Conservation (phyloP, 2,113 vertebrate species). For the Drymodes brunneopygia region DNA sequence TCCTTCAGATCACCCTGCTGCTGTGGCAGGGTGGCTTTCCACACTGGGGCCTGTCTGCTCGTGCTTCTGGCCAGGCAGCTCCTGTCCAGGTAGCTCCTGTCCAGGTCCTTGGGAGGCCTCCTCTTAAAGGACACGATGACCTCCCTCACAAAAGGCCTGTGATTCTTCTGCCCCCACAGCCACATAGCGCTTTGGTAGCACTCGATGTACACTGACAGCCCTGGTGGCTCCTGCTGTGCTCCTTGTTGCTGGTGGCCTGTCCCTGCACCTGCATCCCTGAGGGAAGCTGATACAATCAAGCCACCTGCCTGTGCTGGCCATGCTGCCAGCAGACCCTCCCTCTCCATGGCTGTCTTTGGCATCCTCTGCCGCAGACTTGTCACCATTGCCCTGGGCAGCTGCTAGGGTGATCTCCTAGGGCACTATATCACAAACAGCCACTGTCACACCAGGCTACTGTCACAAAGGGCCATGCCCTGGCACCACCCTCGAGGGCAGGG, state of each 20-base stretch:
- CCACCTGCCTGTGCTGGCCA: fast-evolving
- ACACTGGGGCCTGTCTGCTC: background rate
- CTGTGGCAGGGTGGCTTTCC: background rate
- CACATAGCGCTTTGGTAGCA: fast-evolving
- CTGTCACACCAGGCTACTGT: background rate
- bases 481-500: no score
- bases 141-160: background rate
- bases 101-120: background rate
- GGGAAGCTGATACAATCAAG: background rate
- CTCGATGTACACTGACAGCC: background rate
- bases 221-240: background rate
- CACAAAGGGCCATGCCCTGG: background rate
- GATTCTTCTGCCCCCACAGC: background rate
- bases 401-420: background rate
- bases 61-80: fast-evolving
- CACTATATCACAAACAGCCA: background rate
- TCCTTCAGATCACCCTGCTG: background rate
- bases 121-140: background rate
- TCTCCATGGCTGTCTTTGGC: background rate
- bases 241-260: background rate
- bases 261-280: background rate
- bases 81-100: fast-evolving
- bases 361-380: background rate
- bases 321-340: background rate
- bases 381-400: background rate